Evolutionary conservation across 1,140 invertebrate species (phyloP).

Genomic region (Zaprionus davidi): DNA sequence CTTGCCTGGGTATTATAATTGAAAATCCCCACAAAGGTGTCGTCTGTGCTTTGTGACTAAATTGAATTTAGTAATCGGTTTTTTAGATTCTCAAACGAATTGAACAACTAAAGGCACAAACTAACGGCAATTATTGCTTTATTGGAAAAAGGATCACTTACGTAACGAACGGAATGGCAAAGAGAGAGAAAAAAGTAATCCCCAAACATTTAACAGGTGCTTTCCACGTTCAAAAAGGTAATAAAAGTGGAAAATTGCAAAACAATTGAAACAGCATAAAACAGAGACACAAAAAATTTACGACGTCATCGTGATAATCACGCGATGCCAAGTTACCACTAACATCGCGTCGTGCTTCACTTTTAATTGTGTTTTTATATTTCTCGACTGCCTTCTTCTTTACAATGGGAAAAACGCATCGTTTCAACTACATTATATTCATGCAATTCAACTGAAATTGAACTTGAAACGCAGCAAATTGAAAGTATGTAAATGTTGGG

Average conservation of each 20-base stretch:
- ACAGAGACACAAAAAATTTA: constrained; percentile 10
- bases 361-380: constrained; percentile 35
- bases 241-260: constrained; percentile 33
- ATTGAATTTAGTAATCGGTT: constrained; percentile 82
- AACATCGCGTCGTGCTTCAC: constrained; percentile 39
- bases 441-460: constrained; percentile 52
- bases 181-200: background rate
- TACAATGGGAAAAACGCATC: constrained; percentile 21
- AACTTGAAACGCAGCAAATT: constrained; percentile 52
- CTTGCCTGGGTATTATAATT: constrained; percentile 72
- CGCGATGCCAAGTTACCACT: constrained; percentile 52
- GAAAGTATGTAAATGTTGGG: constrained; percentile 58
- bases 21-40: constrained; percentile 80
- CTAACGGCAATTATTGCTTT: constrained; percentile 7
- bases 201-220: background rate
- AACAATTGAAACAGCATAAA: constrained; percentile 29
- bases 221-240: constrained; percentile 30
- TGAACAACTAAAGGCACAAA: constrained; percentile 42
- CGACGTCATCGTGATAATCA: constrained; percentile 43
- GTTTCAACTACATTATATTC: constrained; percentile 47
- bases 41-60: constrained; percentile 78
- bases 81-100: constrained; percentile 58
- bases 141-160: constrained; percentile 10
- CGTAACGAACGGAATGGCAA: constrained; percentile 17
- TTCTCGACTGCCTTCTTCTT: constrained; percentile 14